Percentiles rank a stretch among this genome's conserved stretches.
These are phyloP conservation scores for Thereva unica DNA, from an alignment of 2,888 invertebrate genomes.

Conservation along the genomic window DNA sequence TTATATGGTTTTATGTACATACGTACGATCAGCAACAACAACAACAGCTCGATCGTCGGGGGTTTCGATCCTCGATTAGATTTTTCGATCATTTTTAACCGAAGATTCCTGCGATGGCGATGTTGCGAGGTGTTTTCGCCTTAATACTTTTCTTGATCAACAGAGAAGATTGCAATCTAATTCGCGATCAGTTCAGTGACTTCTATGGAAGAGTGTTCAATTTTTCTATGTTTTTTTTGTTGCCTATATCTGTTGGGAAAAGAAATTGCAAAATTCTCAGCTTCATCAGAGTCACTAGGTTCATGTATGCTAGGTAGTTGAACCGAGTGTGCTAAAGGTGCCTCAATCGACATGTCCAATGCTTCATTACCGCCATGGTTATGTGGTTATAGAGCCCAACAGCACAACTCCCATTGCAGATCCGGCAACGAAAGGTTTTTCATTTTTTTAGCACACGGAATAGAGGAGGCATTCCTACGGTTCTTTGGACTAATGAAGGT, in stretches of 20 bases:
- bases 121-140: background rate
- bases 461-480: conserved; percentile 21
- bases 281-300: background rate
- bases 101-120: background rate
- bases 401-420: conserved; percentile 1
- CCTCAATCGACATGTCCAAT: conserved; percentile 12
- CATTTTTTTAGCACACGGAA: conserved; percentile 18
- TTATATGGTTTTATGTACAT: too few relatives aligned
- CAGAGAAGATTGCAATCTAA: background rate
- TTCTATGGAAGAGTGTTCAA: too few relatives aligned
- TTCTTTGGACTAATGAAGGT: conserved; percentile 23
- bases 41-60: too few relatives aligned
- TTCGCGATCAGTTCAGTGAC: too few relatives aligned
- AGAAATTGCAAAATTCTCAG: conserved; percentile 5
- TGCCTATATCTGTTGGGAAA: background rate
- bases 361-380: background rate
- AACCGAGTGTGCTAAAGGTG: background rate
- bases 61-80: background rate
- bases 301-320: background rate
- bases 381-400: background rate
- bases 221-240: too few relatives aligned
- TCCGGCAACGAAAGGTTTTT: conserved; percentile 17
- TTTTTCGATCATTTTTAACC: conserved; percentile 2
- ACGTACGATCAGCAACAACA: background rate
- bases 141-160: background rate